Percentiles rank a stretch among this genome's conserved stretches.
Conservation (phyloP, 1,140 invertebrate species). For the Heliothis subflexa region DNA sequence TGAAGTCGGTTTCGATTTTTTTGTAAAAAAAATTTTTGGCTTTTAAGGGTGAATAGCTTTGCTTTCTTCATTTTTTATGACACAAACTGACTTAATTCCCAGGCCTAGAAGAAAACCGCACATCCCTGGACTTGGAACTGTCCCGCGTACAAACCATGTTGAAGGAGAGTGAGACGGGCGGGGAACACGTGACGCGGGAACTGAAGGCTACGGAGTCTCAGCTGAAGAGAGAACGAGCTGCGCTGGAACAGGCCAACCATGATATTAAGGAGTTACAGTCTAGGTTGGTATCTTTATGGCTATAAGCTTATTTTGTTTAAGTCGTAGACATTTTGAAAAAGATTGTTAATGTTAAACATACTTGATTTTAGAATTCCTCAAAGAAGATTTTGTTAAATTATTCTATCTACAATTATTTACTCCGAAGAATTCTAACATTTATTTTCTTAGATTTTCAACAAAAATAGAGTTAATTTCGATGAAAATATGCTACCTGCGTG, state of each 20-base stretch:
- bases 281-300: conserved; percentile 65
- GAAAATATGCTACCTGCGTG: too few relatives aligned
- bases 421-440: too few relatives aligned
- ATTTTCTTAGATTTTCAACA: too few relatives aligned
- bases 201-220: conserved; percentile 89
- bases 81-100: background rate
- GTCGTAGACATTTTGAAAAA: too few relatives aligned
- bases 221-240: conserved; percentile 89
- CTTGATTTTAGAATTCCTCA: background rate
- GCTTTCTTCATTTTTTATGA: too few relatives aligned
- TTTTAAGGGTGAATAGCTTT: too few relatives aligned
- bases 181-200: conserved; percentile 89
- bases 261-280: conserved; percentile 94
- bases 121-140: conserved; percentile 90
- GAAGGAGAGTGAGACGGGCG: conserved; percentile 92
- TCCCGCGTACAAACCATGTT: conserved; percentile 90
- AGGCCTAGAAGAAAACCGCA: conserved; percentile 93
- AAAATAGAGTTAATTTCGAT: too few relatives aligned
- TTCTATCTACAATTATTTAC: too few relatives aligned
- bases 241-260: conserved; percentile 90
- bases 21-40: too few relatives aligned
- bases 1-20: too few relatives aligned
- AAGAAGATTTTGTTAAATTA: too few relatives aligned
- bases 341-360: background rate
- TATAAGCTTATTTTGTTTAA: background rate